Evolutionary conservation across 2,888 invertebrate genomes (phyloP).

Genomic region (Onthophagus sagittarius): DNA sequence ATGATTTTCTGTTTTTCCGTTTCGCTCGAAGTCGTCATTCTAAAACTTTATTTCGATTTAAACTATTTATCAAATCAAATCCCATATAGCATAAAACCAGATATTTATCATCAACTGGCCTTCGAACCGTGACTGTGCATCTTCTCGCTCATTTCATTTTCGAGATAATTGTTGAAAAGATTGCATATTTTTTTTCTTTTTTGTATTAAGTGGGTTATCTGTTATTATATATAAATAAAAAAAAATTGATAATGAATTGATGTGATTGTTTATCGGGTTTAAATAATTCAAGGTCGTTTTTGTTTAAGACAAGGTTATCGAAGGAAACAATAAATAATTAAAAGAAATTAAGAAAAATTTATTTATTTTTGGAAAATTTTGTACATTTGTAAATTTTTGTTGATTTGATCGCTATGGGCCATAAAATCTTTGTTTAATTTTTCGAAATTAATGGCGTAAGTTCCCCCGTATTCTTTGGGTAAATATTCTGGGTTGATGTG

Average conservation of each 20-base stretch:
- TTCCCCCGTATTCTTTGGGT: slow-evolving; percentile 61
- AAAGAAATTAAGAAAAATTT: not conserved
- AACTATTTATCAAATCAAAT: not conserved
- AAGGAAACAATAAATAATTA: not conserved
- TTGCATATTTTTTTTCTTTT: not conserved
- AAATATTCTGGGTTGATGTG: slow-evolving; percentile 50
- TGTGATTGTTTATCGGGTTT: no score
- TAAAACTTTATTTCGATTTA: not conserved
- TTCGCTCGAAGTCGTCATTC: not conserved
- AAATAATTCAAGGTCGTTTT: no score
- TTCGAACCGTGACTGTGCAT: not conserved
- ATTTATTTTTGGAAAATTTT: not conserved
- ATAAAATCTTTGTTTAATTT: slow-evolving; percentile 32
- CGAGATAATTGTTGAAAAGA: not conserved
- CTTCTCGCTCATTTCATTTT: not conserved
- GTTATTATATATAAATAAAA: no score
- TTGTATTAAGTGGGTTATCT: no score
- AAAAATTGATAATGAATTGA: no score
- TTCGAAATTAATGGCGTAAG: slow-evolving; percentile 33
- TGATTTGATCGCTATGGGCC: slow-evolving; percentile 33
- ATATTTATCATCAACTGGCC: not conserved
- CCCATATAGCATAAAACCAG: not conserved
- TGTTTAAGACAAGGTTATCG: not conserved
- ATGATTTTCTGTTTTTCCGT: slow-evolving; percentile 8
- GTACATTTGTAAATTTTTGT: slow-evolving; percentile 31